Base-by-base conservation (phyloP, 2,113 vertebrate species). In the Upupa epops region DNA sequence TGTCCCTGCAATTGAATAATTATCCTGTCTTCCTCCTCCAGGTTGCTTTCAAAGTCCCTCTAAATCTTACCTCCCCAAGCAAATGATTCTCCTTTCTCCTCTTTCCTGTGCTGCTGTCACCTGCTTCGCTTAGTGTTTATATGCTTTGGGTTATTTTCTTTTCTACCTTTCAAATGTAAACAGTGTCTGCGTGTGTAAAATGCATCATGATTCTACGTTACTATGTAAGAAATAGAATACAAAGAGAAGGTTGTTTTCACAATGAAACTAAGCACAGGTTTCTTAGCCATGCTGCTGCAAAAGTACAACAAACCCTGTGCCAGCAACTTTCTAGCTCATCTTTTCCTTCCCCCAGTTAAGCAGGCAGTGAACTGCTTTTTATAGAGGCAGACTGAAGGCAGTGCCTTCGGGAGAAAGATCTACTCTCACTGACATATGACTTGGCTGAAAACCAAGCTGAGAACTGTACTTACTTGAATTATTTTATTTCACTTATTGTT, bases 81-180 rank as follows among this genome's bases (percentile, higher is more conserved):
- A 83, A 22, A 2, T 7, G 66, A 9, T 58, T 78, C 40, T 90
- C 68, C 68, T 84, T 75, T 55, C 51, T 76, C n/a, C 26, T 71
- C 29, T 76, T 49, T 86, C 25, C 54, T 75, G 25, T 54, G 58
- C 21, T 83, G 60, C 63, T 90, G 58, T 82, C 58, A n/a, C 88
- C 65, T 92, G 58, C 19, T 71, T 94, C 86, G 81, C 70, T 40
- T 88, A 52, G 42, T 61, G 31, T 78, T 93, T 95, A 75, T 90
- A 90, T 88, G 36, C 20, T 88, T 86, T 81, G 49, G 32, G 45
- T 74, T 81, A 20, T 56, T 69, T 86, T 88, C 29, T 80, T 92
- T 81, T 81, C 69, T 63, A 46, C 15, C 36, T 54, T 82, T 83
- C 61, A 83, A 88, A 13, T 60, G 58, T 28, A 94, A 90, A 77